These are phyloP conservation scores for Antheraea assamensis DNA, from an alignment of 2,888 invertebrate genomes.

Conservation along the genomic window DNA sequence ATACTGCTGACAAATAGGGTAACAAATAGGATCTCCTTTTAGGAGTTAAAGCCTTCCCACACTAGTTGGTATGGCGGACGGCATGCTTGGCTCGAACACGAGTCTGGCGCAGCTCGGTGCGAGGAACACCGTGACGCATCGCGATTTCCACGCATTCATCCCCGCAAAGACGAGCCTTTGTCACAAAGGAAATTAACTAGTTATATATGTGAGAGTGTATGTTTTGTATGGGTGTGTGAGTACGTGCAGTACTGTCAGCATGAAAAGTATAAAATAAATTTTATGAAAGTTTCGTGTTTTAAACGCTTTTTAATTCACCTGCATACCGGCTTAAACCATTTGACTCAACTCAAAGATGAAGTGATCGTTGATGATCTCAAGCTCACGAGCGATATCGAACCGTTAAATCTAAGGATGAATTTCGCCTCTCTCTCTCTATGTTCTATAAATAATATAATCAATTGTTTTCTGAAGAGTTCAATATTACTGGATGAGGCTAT, in stretches of 20 bases:
- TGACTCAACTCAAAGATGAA: too few species aligned
- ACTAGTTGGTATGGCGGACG: constrained; percentile 31
- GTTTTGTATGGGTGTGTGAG: constrained; percentile 46
- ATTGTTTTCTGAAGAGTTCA: too few species aligned
- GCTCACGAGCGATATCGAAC: too few species aligned
- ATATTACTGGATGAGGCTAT: too few species aligned
- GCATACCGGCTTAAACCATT: background rate
- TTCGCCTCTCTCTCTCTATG: too few species aligned
- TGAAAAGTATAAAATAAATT: constrained; percentile 19
- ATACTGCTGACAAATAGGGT: background rate
- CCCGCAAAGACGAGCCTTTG: constrained; percentile 75
- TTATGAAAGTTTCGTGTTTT: background rate
- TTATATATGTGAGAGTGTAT: constrained; percentile 57
- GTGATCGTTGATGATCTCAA: too few species aligned
- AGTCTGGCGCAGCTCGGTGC: constrained; percentile 43
- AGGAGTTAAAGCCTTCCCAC: constrained; percentile 31
- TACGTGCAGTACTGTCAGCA: constrained; percentile 52
- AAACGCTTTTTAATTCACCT: background rate
- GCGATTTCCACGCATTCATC: constrained; percentile 82
- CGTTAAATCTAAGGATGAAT: too few species aligned
- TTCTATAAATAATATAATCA: too few species aligned
- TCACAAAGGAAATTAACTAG: constrained; percentile 83
- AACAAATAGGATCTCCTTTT: constrained; percentile 13
- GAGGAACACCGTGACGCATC: constrained; percentile 77
- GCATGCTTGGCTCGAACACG: constrained; percentile 35